Base-by-base conservation (phyloP, 2,888 invertebrate genomes). In the Napeogenes inachia region DNA sequence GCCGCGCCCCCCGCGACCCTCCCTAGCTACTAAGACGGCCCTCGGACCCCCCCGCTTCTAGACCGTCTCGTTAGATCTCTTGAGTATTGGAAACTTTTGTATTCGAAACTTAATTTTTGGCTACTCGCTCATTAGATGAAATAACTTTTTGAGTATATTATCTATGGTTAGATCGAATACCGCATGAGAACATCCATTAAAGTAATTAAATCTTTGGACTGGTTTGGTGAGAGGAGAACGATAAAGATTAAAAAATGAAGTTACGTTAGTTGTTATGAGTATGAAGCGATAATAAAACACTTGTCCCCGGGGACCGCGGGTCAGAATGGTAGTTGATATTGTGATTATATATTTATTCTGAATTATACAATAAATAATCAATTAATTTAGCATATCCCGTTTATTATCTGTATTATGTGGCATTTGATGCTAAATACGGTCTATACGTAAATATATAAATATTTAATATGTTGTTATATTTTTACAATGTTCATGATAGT, bases 381-480 rank as follows among this genome's bases (percentile, higher is more conserved):
- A 84, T 87, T 87, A 87, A 78, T 86, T 86, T 83, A 76, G 80
- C 87, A 85, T 87, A 87, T 88, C 85, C 73, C 73, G 73, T 74
- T 75, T 67, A 78, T 78, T 75, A 73, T 80, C 79, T 81, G 74
- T 84, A 80, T 81, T 79, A 76, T 78, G 74, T 75, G 74, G 86
- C 87, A 87, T 87, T 75, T 79, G 78, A 87, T 87, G 87, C 84
- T 70, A 77, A 73, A 82, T 84, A 83, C 81, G 79, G 78, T 78
- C 75, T 81, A 83, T 85, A 85, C 83, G 80, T 85, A 83, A 84
- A 82, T 78, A 80, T 80, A 81, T 66, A 70, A 77, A 70, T 77
- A 73, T 76, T 73, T 73, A 76, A 76, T 75, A 71, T 70, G 72
- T 72, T 73, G 70, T 75, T 73, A 75, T 70, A 68, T 70, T 72